Evolutionary conservation across 2,113 vertebrate species (phyloP).

Genomic region (Marmota monax): DNA sequence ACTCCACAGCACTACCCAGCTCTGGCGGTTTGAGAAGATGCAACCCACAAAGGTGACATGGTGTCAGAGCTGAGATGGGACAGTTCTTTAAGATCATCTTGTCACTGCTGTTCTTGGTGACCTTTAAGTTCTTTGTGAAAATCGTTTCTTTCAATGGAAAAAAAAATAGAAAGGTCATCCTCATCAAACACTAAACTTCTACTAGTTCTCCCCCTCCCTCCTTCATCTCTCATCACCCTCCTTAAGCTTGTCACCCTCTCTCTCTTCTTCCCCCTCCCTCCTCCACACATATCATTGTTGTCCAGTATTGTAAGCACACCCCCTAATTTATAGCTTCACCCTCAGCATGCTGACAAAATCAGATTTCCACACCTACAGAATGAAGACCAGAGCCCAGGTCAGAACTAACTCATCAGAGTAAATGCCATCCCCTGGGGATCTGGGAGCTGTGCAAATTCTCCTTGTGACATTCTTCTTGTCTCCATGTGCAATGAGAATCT

Average conservation of each 20-base stretch:
- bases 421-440: neutral
- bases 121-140: neutral
- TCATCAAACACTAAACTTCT: neutral
- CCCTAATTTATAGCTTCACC: neutral
- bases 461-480: neutral
- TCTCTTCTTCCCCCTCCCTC: neutral
- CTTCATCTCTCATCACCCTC: neutral
- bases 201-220: neutral
- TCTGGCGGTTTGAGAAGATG: neutral
- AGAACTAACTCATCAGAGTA: conserved; percentile 18
- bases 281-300: neutral
- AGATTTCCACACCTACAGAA: conserved; percentile 10
- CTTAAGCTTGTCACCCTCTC: neutral
- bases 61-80: neutral
- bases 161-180: neutral
- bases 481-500: neutral
- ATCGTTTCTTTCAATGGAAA: conserved; percentile 41
- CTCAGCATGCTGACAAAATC: neutral
- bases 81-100: neutral
- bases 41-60: neutral
- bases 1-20: neutral
- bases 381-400: neutral
- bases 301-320: neutral
- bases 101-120: neutral
- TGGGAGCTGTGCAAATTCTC: neutral